Base-by-base conservation (phyloP, 2,797 vertebrate species). In the Darevskia mixta region DNA sequence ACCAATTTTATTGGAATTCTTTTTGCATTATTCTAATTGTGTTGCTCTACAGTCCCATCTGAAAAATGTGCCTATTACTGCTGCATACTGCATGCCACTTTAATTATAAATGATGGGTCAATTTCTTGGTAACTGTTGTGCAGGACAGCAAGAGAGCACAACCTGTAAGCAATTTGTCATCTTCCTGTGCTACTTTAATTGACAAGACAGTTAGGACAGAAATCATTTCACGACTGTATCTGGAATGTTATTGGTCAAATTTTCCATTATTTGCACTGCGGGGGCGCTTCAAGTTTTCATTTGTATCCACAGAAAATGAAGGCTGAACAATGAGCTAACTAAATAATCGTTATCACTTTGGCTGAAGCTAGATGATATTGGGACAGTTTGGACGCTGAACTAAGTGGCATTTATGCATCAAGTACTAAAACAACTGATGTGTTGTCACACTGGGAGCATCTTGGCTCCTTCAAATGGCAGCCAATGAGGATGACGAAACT, bases 1-100 rank as follows among this genome's bases (percentile, higher is more conserved):
- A 90, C 88, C 55, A 67, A 87, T 82, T 85, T 85, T 87, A 91
- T 91, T 92, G 92, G 83, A 90, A 79, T 91, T 32, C 86, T 88
- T 72, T 86, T 91, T 84, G 82, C 88, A 32, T 86, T 93, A 76
- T 1, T 18, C 13, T 86, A 25, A 81, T 18, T 76, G 25, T 23
- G 45, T 82, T 3, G 49, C 13, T 75, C 11, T 61, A 45, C 32
- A 49, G n/a, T 35, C 11, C 32, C 45, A 35, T 72, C 38, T 88
- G 87, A 79, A 79, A 78, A 58, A 71, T 35, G 13, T 79, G 29
- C 83, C 75, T 0, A 0, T 61, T 49, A 49, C 29, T 76, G 69
- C 71, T 75, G 55, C 8, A 4, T 83, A 82, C 88, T 88, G 25
- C 80, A 7, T 72, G 89, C 64, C 17, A 9, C 81, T 91, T 49